Base-by-base conservation (phyloP, 2,113 vertebrate genomes). In the Nycticryphes semicollaris region DNA sequence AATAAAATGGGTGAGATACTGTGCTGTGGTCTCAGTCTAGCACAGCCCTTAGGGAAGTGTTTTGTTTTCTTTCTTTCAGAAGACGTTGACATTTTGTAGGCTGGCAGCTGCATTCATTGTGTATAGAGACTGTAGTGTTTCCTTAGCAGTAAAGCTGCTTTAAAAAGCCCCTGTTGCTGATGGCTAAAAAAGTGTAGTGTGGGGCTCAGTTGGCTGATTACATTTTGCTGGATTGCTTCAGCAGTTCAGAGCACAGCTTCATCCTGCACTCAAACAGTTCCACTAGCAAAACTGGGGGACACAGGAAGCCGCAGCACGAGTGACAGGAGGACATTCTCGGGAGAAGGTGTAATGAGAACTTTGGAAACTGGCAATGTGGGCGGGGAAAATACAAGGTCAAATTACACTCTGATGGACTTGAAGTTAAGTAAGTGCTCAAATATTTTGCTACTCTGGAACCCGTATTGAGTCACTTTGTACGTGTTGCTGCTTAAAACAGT, bases 111-210 rank as follows among this genome's bases (percentile, higher is more conserved):
- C 12, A 4, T 50, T 47, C 6, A 2, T 11, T 31, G 11, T 24
- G 12, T 10, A 2, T 9, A 48, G 41, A 47, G 27, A 18, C 24
- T 50, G 16, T 3, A 2, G 24, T 50, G 27, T 69, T 66, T 81
- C 64, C 47, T 54, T 41, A 13, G 30, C 24, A 21, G n/a, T 50
- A 73, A 86, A 88, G 47, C 19, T 70, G 45, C 68, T 86, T 84
- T 39, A 25, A 84, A 83, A 81, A 51, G 21, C 8, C 33, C 30
- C 35, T 15, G 30, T 47, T 86, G 35, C 31, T 70, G 37, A 27
- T 50, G 63, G 28, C 31, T 89, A 13, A 47, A 57, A 64, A 37
- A 59, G 7, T 3, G 3, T 23, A 28, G n/a, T 0, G 0, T 53
- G 24, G 6, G 10, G 2, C 3, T 77, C 56, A 18, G 1, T 10